Evolutionary conservation across 2,888 invertebrate species (phyloP), one percentile per base, ranked within the genome.

Genomic region (Cactoblastis cactorum): DNA sequence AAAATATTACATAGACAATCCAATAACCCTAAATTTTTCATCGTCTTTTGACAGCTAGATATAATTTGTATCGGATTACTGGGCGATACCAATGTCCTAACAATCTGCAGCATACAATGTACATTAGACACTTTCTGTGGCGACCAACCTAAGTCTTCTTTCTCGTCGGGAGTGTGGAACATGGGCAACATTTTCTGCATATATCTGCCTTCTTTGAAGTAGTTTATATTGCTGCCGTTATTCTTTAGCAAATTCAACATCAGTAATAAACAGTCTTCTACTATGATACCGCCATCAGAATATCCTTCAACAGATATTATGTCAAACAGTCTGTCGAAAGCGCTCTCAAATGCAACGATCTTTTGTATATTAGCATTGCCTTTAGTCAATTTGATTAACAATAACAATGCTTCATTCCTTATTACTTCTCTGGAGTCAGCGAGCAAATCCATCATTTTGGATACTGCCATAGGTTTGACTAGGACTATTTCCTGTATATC

Each of bases 281-380:
- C 98, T 0, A 99, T 97, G 50, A 99, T 98, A 55, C 98, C 98
- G 43, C 98, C 98, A 76, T 98, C 97, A 1, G 96, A 95, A 64
- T 94, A 95, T 2, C 98, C 98, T 82, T 99, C 99, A 52, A 95
- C 94, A 1, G 91, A 92, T 9, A 99, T 95, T 8, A 99, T 97
- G 76, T 97, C 97, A 63, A 99, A 95, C 22, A 99, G 90, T 60
- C 96, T 92, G 80, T 98, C 98, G 74, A 99, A 99, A 0, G 98
- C 98, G 84, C 98, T 99, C 80, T 99, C 99, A 79, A 99, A 99
- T 0, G 99, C 98, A 0, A 99, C 98, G 67, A 99, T 98, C 87
- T 99, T 99, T 80, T 99, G 98, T 67, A 99, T 97, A 78, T 98
- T 98, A 0, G 98, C 96, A 86, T 99, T 98, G 11, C 95, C 95